A percentile compares a stretch with the other conserved stretches of the same genome.
Conservation (phyloP, 2,888 invertebrate genomes). For the Morpho helenor region DNA sequence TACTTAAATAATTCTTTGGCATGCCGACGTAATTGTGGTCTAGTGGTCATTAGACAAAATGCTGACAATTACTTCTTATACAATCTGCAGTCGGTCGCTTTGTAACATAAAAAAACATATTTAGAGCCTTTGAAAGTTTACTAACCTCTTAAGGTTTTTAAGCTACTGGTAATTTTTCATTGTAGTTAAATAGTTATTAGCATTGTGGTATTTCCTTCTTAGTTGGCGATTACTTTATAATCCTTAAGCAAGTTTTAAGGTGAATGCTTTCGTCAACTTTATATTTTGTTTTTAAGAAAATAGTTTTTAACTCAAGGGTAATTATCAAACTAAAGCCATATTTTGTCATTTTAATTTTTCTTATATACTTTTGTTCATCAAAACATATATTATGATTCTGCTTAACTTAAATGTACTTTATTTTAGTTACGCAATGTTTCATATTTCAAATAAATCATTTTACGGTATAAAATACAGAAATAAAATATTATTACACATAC, state of each 20-base stretch:
- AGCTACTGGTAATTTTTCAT: constrained; percentile 44
- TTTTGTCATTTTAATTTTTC: too few species aligned
- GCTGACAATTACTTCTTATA: constrained; percentile 17
- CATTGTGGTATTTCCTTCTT: constrained; percentile 44
- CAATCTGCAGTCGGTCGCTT: constrained; percentile 20
- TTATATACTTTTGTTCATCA: too few species aligned
- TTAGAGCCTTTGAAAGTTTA: constrained; percentile 22
- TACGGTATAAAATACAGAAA: too few species aligned
- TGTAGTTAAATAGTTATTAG: constrained; percentile 40
- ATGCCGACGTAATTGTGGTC: constrained; percentile 13
- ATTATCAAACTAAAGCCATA: too few species aligned
- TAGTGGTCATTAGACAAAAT: constrained; percentile 15
- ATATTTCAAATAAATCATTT: too few species aligned
- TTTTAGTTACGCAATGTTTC: too few species aligned
- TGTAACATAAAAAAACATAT: constrained; percentile 16
- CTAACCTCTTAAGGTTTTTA: constrained; percentile 25
- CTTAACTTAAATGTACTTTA: too few species aligned
- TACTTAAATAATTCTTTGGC: constrained; percentile 10
- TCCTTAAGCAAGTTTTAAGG: constrained; percentile 3
- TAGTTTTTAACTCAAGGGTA: too few species aligned
- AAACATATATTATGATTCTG: too few species aligned
- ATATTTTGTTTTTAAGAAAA: too few species aligned
- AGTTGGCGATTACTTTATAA: constrained; percentile 25
- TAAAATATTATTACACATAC: too few species aligned
- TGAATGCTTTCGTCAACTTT: neutral